Evolutionary conservation across 2,113 vertebrate genomes (phyloP), one percentile per base, ranked within the genome.

Genomic region (Cryptoleucopteryx plumbea): DNA sequence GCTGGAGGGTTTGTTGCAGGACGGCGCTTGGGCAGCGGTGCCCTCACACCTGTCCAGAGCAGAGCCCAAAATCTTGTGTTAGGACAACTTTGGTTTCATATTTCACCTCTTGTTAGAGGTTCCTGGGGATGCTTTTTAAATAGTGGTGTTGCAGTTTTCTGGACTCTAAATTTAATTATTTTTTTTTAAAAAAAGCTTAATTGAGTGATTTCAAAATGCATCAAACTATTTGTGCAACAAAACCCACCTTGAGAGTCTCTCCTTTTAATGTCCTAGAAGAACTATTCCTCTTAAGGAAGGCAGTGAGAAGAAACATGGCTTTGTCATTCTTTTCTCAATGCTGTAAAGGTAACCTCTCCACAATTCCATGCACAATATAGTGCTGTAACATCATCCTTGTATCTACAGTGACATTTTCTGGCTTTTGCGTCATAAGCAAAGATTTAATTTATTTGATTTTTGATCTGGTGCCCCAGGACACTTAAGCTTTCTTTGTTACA

Each of bases 21-120:
- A 42, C 1, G 8, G 22, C 0, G 5, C 31, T 61, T 0, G 4
- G 20, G 9, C 11, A 63, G 9, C 1, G 3, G 0, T 21, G 31
- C 7, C 32, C 8, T 63, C 38, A n/a, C 27, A 55, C 2, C 3
- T 86, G 47, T 65, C 18, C 48, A 81, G 36, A 61, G 13, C 13
- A 56, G 36, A 89, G 1, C 6, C n/a, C 19, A 16, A 72, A 91
- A 52, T n/a, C 26, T 65, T 45, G 7, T 19, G 9, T 45, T 38
- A 81, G 23, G 17, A 40, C 19, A n/a, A 32, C 10, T 43, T 32
- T 3, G 1, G 8, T 61, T 81, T 47, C 1, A 34, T 77, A 66
- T 87, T 71, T 50, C 34, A 31, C 4, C 9, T 74, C 15, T 8
- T 40, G 1, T 40, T 66, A 48, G 12, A 16, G 1, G 4, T 11